Evolutionary conservation across 2,113 vertebrate genomes (phyloP), one percentile per base, ranked within the genome.

Genomic region (Prolemur simus): DNA sequence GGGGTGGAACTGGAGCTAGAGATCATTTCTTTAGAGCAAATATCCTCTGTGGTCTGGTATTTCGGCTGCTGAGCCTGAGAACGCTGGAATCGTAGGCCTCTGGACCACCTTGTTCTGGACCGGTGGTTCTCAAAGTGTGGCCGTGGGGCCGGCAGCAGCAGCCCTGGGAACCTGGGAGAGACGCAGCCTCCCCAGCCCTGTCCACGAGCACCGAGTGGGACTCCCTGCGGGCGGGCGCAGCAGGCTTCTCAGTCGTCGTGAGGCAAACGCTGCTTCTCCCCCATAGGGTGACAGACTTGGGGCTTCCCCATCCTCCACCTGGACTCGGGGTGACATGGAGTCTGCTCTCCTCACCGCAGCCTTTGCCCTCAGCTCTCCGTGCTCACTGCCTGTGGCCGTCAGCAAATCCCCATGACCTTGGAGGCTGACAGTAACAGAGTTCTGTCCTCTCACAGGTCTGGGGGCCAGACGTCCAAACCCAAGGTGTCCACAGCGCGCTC

Each of bases 301-400:
- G 39, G 6, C n/a, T 3, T 71, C 69, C 25, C 2, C 5, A 4
- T 52, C 18, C 29, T 73, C 63, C 21, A 9, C 39, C 11, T 17
- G 11, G n/a, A 32, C 60, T 77, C 74, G 47, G 54, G 64, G 32
- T 77, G 87, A 76, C 5, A 69, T 2, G 0, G 15, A 0, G 12
- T 20, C 29, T 21, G 42, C 7, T 64, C 34, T 76, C 15, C 23
- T 34, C 54, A n/a, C 1, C 2, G 10, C 13, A 1, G 0, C 14
- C 32, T 42, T 32, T 34, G 32, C 5, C 29, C 58, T 49, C 66
- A 63, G 54, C 56, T 14, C n/a, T 32, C 12, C 2, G 32, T 1
- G 29, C 21, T 29, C n/a, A 25, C 10, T 45, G 21, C 13, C 25
- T 8, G 0, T 5, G n/a, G n/a, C 37, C 34, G 3, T 52, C 9